phyloP scores from a whole-genome alignment of 2,888 invertebrate genomes.

The Caenorhabditis panamensis region DNA sequence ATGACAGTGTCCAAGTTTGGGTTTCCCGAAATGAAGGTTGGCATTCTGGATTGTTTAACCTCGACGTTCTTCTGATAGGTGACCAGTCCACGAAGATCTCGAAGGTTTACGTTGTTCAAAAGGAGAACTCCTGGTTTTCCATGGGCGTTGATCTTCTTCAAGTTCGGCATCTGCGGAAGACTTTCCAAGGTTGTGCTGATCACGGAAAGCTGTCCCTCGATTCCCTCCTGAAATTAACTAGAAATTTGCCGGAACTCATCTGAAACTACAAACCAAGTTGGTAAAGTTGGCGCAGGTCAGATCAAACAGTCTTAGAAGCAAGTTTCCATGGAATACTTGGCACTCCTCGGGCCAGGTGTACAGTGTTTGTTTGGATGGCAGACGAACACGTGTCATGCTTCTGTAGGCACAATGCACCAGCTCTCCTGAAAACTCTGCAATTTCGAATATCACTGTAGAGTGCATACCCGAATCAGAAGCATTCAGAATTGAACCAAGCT shows the following conservation, averaged over 20 bases:
- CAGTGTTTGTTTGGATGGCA: neutral
- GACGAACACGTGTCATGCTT: slow-evolving; percentile 5
- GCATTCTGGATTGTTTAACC: neutral
- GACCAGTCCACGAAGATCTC: slow-evolving; percentile 32
- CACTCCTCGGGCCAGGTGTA: slow-evolving; percentile 24
- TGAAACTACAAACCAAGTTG: slow-evolving; percentile 23
- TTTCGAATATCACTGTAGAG: neutral
- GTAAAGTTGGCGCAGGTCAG: slow-evolving; percentile 20
- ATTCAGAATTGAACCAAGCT: neutral
- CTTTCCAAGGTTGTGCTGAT: neutral
- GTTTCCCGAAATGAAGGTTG: slow-evolving; percentile 45
- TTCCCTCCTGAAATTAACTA: slow-evolving; percentile 11
- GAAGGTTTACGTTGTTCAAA: slow-evolving; percentile 30
- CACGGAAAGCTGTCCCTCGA: slow-evolving; percentile 15
- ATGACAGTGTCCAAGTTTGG: slow-evolving; percentile 32
- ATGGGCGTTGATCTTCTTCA: neutral
- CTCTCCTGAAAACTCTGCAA: neutral
- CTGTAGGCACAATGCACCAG: neutral
- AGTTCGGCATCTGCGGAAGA: slow-evolving; percentile 29
- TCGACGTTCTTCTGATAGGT: slow-evolving; percentile 18
- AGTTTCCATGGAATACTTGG: slow-evolving; percentile 24
- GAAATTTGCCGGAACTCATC: too few species aligned
- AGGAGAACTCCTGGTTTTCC: slow-evolving; percentile 20
- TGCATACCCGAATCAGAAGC: neutral
- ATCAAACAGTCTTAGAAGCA: slow-evolving; percentile 12